These are phyloP conservation scores for Agraylea sexmaculata DNA, from an alignment of 1,140 invertebrate species.

Conservation along the genomic window DNA sequence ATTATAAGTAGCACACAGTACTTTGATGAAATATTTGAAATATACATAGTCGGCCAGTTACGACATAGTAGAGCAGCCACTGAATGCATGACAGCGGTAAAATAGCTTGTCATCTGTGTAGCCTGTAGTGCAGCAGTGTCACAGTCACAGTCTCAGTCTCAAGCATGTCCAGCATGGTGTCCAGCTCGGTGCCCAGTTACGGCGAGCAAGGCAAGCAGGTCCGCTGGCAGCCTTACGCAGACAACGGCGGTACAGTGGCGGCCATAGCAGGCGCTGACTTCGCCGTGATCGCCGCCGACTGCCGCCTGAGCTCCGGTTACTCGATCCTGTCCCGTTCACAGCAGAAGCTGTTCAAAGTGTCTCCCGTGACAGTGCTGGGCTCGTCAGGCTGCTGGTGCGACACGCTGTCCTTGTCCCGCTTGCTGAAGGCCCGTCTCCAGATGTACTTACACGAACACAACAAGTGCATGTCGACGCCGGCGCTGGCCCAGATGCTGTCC, in stretches of 20 bases:
- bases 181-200: slow-evolving; percentile 48
- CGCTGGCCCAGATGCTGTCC: slow-evolving; percentile 89
- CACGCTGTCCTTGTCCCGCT: slow-evolving; percentile 80
- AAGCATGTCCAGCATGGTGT: slow-evolving; percentile 2
- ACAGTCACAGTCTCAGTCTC: too few species aligned
- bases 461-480: slow-evolving; percentile 83
- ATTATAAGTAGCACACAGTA: too few species aligned
- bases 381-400: slow-evolving; percentile 96
- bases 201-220: slow-evolving; percentile 45
- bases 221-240: slow-evolving; percentile 62
- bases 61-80: background rate
- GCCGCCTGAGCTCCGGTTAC: slow-evolving; percentile 83
- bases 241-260: slow-evolving; percentile 73
- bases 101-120: too few species aligned
- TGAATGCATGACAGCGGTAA: too few species aligned
- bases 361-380: slow-evolving; percentile 74
- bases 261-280: slow-evolving; percentile 90
- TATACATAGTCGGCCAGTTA: background rate
- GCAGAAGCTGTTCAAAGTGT: slow-evolving; percentile 71
- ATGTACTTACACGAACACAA: slow-evolving; percentile 95
- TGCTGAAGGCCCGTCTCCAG: slow-evolving; percentile 78
- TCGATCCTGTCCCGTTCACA: slow-evolving; percentile 81
- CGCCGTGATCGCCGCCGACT: slow-evolving; percentile 79
- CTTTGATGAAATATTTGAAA: background rate
- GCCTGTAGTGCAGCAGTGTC: too few species aligned